Conservation (phyloP, 2,113 vertebrate genomes). For the Centropus unirufus region DNA sequence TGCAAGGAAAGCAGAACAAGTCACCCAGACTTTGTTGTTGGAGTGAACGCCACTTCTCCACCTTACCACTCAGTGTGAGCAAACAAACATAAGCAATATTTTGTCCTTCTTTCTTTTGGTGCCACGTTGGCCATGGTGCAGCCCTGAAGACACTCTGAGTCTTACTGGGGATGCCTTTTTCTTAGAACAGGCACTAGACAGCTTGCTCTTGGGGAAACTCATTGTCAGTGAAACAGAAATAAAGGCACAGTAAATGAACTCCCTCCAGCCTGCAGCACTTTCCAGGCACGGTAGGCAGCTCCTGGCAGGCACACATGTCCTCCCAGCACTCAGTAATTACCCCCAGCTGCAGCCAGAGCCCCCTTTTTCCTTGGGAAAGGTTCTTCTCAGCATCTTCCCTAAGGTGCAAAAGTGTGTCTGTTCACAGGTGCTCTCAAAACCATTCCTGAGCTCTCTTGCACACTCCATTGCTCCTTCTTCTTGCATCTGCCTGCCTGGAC, state of each 20-base stretch:
- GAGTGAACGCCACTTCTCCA: background rate
- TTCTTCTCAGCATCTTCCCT: background rate
- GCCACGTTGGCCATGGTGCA: background rate
- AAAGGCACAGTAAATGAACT: background rate
- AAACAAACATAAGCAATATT: background rate
- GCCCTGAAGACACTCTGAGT: background rate
- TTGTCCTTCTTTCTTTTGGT: background rate
- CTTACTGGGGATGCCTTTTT: background rate
- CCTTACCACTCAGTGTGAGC: background rate
- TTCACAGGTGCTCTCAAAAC: background rate
- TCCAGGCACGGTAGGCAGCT: background rate
- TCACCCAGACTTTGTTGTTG: background rate
- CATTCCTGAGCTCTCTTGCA: background rate
- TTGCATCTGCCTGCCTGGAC: background rate
- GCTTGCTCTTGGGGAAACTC: background rate
- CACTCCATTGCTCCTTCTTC: background rate
- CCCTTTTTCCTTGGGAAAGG: background rate
- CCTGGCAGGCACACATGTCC: background rate
- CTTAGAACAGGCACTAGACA: background rate
- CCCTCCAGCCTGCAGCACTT: background rate
- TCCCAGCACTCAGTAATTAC: background rate
- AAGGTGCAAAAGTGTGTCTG: background rate
- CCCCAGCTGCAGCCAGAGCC: background rate
- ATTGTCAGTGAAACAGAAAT: background rate
- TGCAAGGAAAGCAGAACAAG: background rate